phyloP scores from a whole-genome alignment of 2,113 vertebrate species.

The Rhea pennata region DNA sequence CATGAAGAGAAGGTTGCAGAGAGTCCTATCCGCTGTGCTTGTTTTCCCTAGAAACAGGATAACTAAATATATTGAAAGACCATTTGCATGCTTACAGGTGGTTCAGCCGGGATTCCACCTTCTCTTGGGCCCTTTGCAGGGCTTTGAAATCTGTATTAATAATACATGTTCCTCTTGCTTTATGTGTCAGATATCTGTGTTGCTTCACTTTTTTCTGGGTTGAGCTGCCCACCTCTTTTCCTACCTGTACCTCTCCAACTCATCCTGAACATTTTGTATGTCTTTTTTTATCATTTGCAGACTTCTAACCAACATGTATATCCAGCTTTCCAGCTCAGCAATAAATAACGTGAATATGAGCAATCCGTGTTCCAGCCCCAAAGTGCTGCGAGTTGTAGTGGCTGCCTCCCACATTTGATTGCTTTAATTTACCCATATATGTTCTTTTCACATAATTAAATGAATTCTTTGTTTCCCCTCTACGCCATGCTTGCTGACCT shows the following conservation, averaged over 20 bases:
- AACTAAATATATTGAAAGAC: not conserved
- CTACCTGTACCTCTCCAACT: not conserved
- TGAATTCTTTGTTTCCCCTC: not conserved
- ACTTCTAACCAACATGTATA: not conserved
- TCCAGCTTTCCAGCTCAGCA: not conserved
- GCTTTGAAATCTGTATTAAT: not conserved
- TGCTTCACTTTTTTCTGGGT: not conserved
- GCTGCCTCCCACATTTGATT: not conserved
- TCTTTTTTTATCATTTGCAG: not conserved
- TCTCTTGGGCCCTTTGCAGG: not conserved
- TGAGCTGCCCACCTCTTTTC: not conserved
- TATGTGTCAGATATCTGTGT: not conserved
- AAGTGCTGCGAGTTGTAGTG: not conserved
- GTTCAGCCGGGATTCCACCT: not conserved
- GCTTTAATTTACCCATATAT: not conserved
- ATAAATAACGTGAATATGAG: not conserved
- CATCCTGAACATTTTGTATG: not conserved
- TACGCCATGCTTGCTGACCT: not conserved
- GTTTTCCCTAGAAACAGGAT: not conserved
- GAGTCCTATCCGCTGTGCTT: not conserved
- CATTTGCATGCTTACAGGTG: not conserved
- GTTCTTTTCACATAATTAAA: not conserved
- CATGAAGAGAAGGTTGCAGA: rapidly evolving
- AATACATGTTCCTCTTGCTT: not conserved
- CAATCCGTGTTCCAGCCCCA: not conserved